These are phyloP conservation scores for Rhynchophorus ferrugineus DNA, from an alignment of 1,140 invertebrate genomes.

Conservation along the genomic window DNA sequence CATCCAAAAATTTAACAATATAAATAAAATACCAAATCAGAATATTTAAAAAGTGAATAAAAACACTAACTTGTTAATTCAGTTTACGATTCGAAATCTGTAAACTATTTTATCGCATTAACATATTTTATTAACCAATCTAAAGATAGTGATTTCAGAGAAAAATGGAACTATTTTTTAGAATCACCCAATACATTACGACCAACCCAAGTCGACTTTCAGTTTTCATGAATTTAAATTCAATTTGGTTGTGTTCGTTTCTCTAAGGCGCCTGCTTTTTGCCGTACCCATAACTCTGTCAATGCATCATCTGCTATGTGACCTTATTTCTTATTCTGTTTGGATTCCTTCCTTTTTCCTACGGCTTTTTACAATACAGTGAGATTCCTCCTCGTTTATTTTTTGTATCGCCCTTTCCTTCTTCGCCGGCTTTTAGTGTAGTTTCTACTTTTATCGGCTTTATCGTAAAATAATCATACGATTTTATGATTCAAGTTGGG, in stretches of 20 bases:
- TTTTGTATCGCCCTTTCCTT: neutral
- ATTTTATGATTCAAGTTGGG: too few species aligned
- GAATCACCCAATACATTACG: neutral
- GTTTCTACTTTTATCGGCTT: too few species aligned
- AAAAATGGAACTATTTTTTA: too few species aligned
- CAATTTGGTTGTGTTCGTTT: slow-evolving; percentile 6
- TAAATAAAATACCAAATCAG: too few species aligned
- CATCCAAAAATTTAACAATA: too few species aligned
- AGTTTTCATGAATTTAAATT: slow-evolving; percentile 9
- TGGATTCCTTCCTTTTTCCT: slow-evolving; percentile 6
- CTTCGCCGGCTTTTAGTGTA: neutral
- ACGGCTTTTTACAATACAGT: slow-evolving; percentile 5
- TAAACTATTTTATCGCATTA: too few species aligned
- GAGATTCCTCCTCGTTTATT: neutral
- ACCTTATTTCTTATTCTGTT: slow-evolving; percentile 7
- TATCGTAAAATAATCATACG: too few species aligned
- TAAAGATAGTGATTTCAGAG: too few species aligned
- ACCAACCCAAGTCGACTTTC: neutral
- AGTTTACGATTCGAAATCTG: too few species aligned
- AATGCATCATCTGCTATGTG: slow-evolving; percentile 7
- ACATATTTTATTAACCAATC: too few species aligned
- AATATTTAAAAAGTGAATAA: too few species aligned
- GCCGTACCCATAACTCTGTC: slow-evolving; percentile 6
- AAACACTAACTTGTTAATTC: too few species aligned
- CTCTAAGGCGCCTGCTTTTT: slow-evolving; percentile 6